Evolutionary conservation across 2,888 invertebrate species (phyloP), one percentile per base, ranked within the genome.

Genomic region (Smittia aterrima): DNA sequence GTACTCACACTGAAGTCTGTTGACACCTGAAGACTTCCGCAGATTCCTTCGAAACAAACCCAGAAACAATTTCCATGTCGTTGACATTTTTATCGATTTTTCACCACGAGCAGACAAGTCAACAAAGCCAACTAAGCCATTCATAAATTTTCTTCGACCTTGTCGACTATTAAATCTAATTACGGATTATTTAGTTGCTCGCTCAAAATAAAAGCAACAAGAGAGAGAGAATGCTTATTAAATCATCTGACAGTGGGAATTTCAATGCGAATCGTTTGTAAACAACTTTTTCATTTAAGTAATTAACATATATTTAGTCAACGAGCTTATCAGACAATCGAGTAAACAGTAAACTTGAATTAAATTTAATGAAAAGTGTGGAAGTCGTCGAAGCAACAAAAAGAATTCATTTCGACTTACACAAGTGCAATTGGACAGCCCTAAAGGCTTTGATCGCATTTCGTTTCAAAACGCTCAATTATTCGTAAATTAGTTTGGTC

Each of bases 161-260:
- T 72, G 72, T 62, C 72, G 62, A 72, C 72, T 54, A 72, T 72
- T 72, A 72, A 72, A 62, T 64, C 58, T 72, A 72, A 72, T 72
- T 72, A 72, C 58, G 53, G 16, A 54, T 66, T 66, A 16, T 25
- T 66, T 66, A 13, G 1, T 67, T 41, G 40, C 27, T 71, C 27
- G 22, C 70, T 71, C 54, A 18, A 54, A 71, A 70, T 38, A 24
- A 70, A 70, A 18, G 16, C 11, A 47, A 47, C 47, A 13, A n/a
- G 3, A 47, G 11, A 7, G 58, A 58, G 58, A 58, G 13, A 2
- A 22, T 3, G 1, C 22, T 47, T 47, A 58, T 22, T 20, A 58
- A 22, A 13, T 18, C 58, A 22, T 58, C 58, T 13, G 18, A 22
- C 58, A 58, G 22, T 22, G 7, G 6, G 38, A 47, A 47, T n/a